These are phyloP conservation scores for Papilio gigon DNA, from an alignment of 2,888 invertebrate species.

Conservation along the genomic window DNA sequence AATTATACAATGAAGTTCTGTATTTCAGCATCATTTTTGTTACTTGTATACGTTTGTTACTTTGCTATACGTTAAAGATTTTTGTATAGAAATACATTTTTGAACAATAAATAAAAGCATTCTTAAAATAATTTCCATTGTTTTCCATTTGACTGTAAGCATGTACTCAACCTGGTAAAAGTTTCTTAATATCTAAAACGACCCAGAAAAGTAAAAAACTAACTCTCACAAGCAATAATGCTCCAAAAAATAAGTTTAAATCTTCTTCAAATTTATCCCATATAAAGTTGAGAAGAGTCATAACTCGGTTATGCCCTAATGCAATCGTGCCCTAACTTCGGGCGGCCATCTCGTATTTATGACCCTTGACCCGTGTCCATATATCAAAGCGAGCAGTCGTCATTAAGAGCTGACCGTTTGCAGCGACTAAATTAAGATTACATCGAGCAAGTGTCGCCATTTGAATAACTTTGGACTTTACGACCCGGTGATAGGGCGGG, in stretches of 20 bases:
- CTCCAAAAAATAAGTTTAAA: conserved; percentile 28
- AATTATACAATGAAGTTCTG: neutral
- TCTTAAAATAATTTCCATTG: neutral
- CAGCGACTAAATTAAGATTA: conserved; percentile 42
- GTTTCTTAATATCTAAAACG: neutral
- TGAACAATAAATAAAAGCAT: too few relatives aligned
- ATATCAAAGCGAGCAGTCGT: conserved; percentile 43
- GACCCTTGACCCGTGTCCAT: conserved; percentile 41
- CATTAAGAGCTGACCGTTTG: conserved; percentile 49
- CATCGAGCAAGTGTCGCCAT: conserved; percentile 31
- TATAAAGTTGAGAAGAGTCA: conserved; percentile 36
- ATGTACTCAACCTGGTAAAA: conserved; percentile 1
- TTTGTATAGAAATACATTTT: too few relatives aligned
- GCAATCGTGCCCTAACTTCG: conserved; percentile 30
- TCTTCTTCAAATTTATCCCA: conserved; percentile 30
- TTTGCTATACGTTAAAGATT: too few relatives aligned
- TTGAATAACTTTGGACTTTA: conserved; percentile 53
- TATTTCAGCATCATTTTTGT: neutral
- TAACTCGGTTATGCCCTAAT: conserved; percentile 40
- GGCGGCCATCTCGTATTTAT: conserved; percentile 40
- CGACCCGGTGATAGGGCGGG: conserved; percentile 50
- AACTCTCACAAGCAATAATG: conserved; percentile 13
- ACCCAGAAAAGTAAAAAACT: conserved; percentile 10
- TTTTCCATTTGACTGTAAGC: neutral
- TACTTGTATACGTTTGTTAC: too few relatives aligned